A percentile compares a stretch with the other conserved stretches of the same genome.
These are phyloP conservation scores for Corythornis cristatus DNA, from an alignment of 2,113 vertebrate genomes.

Conservation along the genomic window DNA sequence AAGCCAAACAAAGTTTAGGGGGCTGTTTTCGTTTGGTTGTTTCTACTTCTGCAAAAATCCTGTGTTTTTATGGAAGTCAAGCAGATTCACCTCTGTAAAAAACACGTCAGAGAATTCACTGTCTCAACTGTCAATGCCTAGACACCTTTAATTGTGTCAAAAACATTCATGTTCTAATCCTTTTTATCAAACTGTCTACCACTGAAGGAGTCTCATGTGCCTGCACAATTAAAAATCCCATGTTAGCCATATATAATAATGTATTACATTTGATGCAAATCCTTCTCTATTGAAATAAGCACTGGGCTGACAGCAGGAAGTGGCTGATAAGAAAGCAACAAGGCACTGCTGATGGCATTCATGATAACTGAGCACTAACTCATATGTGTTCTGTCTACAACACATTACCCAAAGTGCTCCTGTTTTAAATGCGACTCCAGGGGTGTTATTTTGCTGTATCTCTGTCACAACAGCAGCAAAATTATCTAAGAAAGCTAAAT, in stretches of 20 bases:
- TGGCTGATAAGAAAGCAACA: conserved; percentile 82
- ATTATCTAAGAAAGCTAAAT: conserved; percentile 61
- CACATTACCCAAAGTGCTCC: conserved; percentile 64
- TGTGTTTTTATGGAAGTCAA: conserved; percentile 1
- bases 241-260: conserved; percentile 74
- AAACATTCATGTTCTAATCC: conserved; percentile 86
- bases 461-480: conserved; percentile 59
- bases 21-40: background rate
- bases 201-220: conserved; percentile 80
- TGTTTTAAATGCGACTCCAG: conserved; percentile 60
- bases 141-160: conserved; percentile 79
- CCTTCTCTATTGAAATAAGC: conserved; percentile 82
- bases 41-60: background rate
- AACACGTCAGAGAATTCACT: conserved; percentile 38
- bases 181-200: conserved; percentile 85
- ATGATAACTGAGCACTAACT: conserved; percentile 77
- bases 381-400: conserved; percentile 66
- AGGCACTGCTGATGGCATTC: conserved; percentile 84
- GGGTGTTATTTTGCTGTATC: conserved; percentile 47
- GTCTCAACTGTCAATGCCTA: conserved; percentile 33
- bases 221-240: conserved; percentile 85
- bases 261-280: conserved; percentile 84
- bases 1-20: background rate
- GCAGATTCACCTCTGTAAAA: conserved; percentile 40
- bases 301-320: conserved; percentile 83